Conservation (phyloP, 2,113 vertebrate species). For the Panurus biarmicus region DNA sequence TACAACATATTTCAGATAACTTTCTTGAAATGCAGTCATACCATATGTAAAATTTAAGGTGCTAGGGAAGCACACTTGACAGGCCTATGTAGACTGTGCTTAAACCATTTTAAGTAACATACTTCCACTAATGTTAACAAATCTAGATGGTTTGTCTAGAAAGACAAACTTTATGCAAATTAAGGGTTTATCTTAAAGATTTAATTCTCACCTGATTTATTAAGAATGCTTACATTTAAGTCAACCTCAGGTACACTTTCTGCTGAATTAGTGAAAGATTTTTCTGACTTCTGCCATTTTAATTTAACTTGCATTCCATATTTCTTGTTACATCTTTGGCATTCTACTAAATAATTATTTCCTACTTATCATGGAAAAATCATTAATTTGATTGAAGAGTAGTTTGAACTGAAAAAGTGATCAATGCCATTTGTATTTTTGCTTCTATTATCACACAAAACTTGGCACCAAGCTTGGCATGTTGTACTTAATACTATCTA, state of each 20-base stretch:
- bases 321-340: not conserved
- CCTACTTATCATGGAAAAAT: not conserved
- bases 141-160: not conserved
- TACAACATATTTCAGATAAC: not conserved
- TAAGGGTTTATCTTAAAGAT: not conserved
- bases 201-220: not conserved
- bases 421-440: not conserved
- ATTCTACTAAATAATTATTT: not conserved
- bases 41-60: not conserved
- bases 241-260: not conserved
- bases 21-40: not conserved
- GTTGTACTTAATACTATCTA: not conserved
- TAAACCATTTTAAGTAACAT: not conserved
- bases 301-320: not conserved
- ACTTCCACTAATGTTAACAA: not conserved
- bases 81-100: not conserved
- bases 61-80: not conserved
- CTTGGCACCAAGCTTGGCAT: not conserved
- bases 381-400: not conserved
- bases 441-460: not conserved
- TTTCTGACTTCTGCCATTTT: not conserved
- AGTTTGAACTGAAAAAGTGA: not conserved
- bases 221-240: not conserved
- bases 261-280: not conserved
- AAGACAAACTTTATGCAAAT: not conserved